Evolutionary conservation across 2,113 vertebrate species (phyloP).

Genomic region (Alethe castanea): DNA sequence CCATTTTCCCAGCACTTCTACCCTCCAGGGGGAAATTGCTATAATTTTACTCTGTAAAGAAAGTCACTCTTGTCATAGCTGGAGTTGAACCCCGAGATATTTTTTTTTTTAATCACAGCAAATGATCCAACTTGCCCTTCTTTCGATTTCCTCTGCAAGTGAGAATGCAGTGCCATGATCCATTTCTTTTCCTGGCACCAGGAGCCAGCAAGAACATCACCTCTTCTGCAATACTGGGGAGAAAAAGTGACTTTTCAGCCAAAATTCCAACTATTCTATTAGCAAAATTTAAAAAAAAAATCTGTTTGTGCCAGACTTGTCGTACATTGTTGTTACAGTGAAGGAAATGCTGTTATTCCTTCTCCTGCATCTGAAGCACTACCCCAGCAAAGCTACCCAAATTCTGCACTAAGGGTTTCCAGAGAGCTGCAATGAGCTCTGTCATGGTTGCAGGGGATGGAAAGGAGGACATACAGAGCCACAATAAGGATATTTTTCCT

Average conservation of each 20-base stretch:
- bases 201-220: not conserved
- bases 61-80: not conserved
- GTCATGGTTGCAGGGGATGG: not conserved
- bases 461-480: not conserved
- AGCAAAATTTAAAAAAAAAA: not conserved
- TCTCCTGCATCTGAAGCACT: not conserved
- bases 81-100: not conserved
- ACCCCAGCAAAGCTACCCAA: not conserved
- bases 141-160: not conserved
- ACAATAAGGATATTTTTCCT: not conserved
- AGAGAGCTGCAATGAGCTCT: not conserved
- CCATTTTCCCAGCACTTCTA: not conserved
- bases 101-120: not conserved
- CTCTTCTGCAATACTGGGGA: not conserved
- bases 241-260: not conserved
- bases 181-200: not conserved
- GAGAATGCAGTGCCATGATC: not conserved
- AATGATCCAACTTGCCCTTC: not conserved
- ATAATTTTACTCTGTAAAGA: not conserved
- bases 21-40: not conserved
- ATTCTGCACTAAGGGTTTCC: not conserved
- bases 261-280: not conserved
- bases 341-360: not conserved
- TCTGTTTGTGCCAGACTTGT: not conserved
- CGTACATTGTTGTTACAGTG: not conserved